Conservation (phyloP, 2,113 vertebrate species). For the Pteruthius melanotis region DNA sequence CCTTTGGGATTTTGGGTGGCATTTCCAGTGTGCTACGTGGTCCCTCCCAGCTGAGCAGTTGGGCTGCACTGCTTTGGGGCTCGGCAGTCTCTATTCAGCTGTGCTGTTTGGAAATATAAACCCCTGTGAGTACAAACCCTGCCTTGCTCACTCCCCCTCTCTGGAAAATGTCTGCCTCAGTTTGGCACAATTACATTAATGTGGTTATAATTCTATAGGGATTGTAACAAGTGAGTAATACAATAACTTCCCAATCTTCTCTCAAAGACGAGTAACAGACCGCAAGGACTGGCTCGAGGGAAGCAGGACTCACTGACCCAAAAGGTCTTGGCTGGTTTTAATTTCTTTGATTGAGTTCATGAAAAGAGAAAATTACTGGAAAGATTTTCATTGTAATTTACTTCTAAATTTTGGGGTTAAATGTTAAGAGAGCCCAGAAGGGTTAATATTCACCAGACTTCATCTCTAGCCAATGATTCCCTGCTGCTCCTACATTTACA, state of each 20-base stretch:
- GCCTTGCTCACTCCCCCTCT: neutral
- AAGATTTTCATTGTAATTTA: constrained; percentile 20
- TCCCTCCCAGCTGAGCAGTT: neutral
- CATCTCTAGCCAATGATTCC: neutral
- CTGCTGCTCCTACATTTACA: constrained; percentile 9
- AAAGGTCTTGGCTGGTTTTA: neutral
- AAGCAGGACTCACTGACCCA: neutral
- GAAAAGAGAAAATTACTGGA: neutral
- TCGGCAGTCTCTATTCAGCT: neutral
- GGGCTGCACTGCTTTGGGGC: neutral
- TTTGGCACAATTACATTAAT: neutral
- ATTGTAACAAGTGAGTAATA: neutral
- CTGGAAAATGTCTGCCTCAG: neutral
- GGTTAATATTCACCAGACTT: constrained; percentile 30
- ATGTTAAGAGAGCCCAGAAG: constrained; percentile 6
- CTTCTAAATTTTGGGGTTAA: neutral
- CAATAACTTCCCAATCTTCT: neutral
- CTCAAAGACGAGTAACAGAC: neutral
- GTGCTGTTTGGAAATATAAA: neutral
- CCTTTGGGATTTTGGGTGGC: neutral
- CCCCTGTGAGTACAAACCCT: neutral
- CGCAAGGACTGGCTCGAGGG: neutral
- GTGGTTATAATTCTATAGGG: neutral
- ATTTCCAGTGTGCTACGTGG: neutral
- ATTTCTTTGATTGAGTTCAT: neutral